Percentiles rank a stretch among this genome's conserved stretches.
Evolutionary conservation across 92 coral and sea anemone genomes (phyloP).

Genomic region (Montipora capitata): DNA sequence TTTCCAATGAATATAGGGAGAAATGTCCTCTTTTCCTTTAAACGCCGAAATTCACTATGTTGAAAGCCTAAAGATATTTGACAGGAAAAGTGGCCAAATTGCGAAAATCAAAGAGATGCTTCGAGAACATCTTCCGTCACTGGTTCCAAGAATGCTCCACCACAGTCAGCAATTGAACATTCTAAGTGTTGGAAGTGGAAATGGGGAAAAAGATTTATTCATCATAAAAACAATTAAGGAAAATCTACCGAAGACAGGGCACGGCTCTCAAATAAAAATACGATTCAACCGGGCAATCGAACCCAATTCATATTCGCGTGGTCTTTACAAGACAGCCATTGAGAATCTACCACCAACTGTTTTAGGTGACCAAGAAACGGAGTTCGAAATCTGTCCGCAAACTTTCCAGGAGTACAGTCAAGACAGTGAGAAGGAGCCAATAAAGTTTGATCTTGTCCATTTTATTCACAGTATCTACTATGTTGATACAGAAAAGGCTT

Average conservation of each 20-base stretch:
- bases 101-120: too few relatives aligned
- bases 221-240: not conserved
- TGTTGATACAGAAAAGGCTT: too few relatives aligned
- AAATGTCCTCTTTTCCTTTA: too few relatives aligned
- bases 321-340: not conserved
- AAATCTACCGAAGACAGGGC: not conserved
- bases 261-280: not conserved
- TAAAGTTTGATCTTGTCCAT: not conserved
- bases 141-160: too few relatives aligned
- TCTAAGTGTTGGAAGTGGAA: not conserved
- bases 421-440: not conserved
- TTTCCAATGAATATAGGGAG: too few relatives aligned
- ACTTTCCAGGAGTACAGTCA: not conserved
- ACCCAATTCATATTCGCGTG: not conserved
- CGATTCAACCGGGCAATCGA: not conserved
- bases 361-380: not conserved
- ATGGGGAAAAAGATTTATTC: not conserved
- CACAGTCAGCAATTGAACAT: not conserved
- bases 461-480: too few relatives aligned
- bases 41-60: too few relatives aligned
- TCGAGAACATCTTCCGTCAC: too few relatives aligned
- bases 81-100: too few relatives aligned
- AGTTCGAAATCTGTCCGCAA: not conserved
- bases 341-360: not conserved
- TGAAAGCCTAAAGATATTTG: too few relatives aligned